Evolutionary conservation across 2,113 vertebrate species (phyloP).

Genomic region (Herpetotheres cachinnans): DNA sequence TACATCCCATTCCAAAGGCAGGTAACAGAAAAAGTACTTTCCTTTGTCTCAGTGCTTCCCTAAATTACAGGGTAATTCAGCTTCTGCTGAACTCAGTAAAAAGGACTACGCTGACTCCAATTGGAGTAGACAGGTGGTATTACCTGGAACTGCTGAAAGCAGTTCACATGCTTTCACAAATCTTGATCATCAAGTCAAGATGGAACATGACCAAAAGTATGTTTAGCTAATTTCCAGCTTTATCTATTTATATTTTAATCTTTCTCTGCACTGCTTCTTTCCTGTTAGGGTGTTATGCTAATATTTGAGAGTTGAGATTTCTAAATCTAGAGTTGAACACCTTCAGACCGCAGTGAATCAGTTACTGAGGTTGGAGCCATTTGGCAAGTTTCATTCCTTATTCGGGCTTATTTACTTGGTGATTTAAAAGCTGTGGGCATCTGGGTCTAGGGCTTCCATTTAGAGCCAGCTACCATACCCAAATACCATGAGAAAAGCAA

Average conservation of each 20-base stretch:
- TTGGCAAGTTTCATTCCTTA: neutral
- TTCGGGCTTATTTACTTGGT: neutral
- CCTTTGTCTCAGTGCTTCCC: neutral
- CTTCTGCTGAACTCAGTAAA: neutral
- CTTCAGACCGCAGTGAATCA: neutral
- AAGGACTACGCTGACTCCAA: neutral
- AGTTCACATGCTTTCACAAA: neutral
- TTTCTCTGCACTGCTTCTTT: neutral
- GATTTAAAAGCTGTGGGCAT: neutral
- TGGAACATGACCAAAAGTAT: neutral
- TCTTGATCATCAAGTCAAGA: neutral
- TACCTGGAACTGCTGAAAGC: neutral
- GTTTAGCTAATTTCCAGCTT: neutral
- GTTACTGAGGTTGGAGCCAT: neutral
- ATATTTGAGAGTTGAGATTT: neutral
- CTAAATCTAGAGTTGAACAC: neutral
- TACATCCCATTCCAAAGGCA: neutral
- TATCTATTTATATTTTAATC: neutral
- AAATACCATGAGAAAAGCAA: conserved; percentile 37
- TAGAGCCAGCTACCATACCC: neutral
- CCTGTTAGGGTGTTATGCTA: neutral
- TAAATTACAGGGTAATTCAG: neutral
- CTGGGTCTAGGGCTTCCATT: neutral
- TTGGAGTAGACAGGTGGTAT: neutral
- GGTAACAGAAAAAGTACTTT: neutral